Conservation (phyloP, 2,797 vertebrate species). For the Hoplostethus atlanticus region DNA sequence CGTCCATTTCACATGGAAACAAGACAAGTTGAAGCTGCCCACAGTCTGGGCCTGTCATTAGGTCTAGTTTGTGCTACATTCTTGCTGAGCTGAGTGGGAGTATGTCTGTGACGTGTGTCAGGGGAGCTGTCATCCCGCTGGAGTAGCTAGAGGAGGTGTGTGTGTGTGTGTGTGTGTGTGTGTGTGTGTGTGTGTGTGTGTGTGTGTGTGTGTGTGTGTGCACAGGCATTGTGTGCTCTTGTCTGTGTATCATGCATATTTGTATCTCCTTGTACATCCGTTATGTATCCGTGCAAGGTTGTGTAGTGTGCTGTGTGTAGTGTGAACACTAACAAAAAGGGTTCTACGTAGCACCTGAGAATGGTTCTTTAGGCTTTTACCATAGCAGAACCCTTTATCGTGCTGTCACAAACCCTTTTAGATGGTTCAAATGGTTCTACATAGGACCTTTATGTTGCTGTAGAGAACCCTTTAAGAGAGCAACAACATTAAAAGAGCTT, state of each 20-base stretch:
- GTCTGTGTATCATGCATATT: background rate
- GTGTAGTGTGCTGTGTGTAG: background rate
- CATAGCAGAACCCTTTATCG: no score
- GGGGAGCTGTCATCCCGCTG: conserved; percentile 19
- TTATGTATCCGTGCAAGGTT: background rate
- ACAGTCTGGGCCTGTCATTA: conserved; percentile 13
- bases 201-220: background rate
- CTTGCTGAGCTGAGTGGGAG: conserved; percentile 33
- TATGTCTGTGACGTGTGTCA: conserved; percentile 35
- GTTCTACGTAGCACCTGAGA: no score
- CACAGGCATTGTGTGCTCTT: no score
- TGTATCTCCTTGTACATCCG: conserved; percentile 1
- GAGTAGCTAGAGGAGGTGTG: background rate
- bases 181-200: no score
- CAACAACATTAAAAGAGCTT: no score
- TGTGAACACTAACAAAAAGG: background rate
- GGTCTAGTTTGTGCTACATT: conserved; percentile 31
- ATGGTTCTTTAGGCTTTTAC: no score
- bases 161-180: conserved; percentile 4
- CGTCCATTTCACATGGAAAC: conserved; percentile 49
- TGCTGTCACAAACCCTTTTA: no score
- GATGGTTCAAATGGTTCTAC: no score
- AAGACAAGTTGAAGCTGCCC: conserved; percentile 22
- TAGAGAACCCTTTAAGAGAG: no score
- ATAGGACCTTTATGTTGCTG: no score